A percentile compares a stretch with the other conserved stretches of the same genome.
Evolutionary conservation across 2,113 vertebrate genomes (phyloP).

Genomic region (Plectropomus leopardus): DNA sequence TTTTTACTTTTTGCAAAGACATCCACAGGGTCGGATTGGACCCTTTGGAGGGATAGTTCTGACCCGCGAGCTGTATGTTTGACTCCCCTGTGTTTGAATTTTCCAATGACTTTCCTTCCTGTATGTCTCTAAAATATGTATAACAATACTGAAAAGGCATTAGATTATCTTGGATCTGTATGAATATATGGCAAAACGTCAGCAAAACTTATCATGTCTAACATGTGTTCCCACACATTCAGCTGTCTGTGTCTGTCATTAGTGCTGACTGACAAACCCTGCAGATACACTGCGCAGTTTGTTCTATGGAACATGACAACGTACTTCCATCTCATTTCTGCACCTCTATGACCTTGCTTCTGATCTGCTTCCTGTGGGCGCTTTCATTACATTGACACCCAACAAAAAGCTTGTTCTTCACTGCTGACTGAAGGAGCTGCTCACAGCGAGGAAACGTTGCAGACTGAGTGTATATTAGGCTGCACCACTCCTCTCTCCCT

Average conservation of each 20-base stretch:
- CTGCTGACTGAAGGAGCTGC: background rate
- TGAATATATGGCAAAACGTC: too few species aligned
- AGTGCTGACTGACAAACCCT: background rate
- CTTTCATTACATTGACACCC: background rate
- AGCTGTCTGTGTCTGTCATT: background rate
- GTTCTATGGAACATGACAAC: background rate
- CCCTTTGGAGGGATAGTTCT: too few species aligned
- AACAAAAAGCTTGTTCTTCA: background rate
- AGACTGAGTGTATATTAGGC: slow-evolving; percentile 31
- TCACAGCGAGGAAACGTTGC: background rate
- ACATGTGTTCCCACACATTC: background rate
- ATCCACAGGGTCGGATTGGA: too few species aligned
- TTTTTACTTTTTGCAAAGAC: too few species aligned
- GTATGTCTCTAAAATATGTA: slow-evolving; percentile 1
- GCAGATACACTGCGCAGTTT: background rate
- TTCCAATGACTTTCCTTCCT: background rate
- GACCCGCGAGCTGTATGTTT: too few species aligned
- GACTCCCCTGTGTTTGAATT: too few species aligned
- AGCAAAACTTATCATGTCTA: too few species aligned
- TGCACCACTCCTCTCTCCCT: slow-evolving; percentile 30
- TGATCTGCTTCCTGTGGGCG: background rate
- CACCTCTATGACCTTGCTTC: background rate
- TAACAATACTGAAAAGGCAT: background rate
- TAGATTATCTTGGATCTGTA: background rate
- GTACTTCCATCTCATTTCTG: too few species aligned